Conservation (phyloP, 1,140 invertebrate species). For the Macrotrachela quadricornifera region DNA sequence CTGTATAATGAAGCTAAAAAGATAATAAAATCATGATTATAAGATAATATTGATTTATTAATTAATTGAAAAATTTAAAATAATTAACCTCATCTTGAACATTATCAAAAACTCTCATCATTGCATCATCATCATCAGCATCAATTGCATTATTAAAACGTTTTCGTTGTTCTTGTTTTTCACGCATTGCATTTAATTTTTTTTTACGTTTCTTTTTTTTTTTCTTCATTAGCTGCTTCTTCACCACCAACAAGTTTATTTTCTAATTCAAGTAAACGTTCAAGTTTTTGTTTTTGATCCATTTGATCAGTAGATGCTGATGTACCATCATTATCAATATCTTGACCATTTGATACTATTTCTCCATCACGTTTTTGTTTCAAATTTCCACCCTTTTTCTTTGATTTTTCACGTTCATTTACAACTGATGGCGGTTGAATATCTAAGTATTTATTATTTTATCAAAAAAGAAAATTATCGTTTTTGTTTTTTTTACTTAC, state of each 20-base stretch:
- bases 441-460: too few relatives aligned
- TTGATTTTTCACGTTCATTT: too few relatives aligned
- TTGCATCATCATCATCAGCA: slow-evolving; percentile 5
- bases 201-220: slow-evolving; percentile 38
- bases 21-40: too few relatives aligned
- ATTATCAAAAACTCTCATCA: slow-evolving; percentile 8
- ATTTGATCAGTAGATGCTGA: neutral
- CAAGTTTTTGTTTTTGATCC: neutral
- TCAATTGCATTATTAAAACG: neutral
- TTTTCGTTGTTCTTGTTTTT: slow-evolving; percentile 18
- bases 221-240: slow-evolving; percentile 41
- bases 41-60: neutral
- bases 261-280: slow-evolving; percentile 43
- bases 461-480: too few relatives aligned
- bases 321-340: neutral
- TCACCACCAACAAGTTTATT: slow-evolving; percentile 57
- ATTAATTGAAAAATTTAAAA: too few relatives aligned
- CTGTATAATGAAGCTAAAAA: neutral
- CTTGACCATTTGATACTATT: neutral
- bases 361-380: neutral
- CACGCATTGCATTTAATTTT: slow-evolving; percentile 27
- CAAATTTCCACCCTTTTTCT: too few relatives aligned
- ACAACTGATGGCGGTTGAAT: too few relatives aligned
- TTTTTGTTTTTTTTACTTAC: too few relatives aligned
- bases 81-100: slow-evolving; percentile 4